These are phyloP conservation scores for Drosophila trichaetosa DNA, from an alignment of 2,888 invertebrate genomes.

Conservation along the genomic window DNA sequence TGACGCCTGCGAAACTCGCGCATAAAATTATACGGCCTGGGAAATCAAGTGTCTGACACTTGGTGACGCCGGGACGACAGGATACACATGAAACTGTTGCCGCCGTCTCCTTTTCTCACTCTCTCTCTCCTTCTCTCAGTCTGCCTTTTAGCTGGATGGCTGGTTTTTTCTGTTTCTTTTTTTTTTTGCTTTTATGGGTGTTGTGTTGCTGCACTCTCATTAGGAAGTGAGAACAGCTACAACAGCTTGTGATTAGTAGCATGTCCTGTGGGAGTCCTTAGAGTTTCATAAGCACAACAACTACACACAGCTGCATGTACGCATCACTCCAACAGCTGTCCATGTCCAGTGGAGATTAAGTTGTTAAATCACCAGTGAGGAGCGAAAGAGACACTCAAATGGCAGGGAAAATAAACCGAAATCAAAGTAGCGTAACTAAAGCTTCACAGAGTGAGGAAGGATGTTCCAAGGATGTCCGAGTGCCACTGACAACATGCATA, in stretches of 20 bases:
- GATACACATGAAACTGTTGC: conserved; percentile 43
- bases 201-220: conserved; percentile 74
- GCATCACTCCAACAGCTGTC: conserved; percentile 46
- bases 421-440: conserved; percentile 78
- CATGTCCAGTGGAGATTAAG: conserved; percentile 60
- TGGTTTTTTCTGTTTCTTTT: not conserved
- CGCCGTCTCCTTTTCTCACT: not conserved
- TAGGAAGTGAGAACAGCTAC: conserved; percentile 71
- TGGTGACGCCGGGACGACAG: conserved; percentile 63
- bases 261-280: conserved; percentile 67
- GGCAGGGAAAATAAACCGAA: conserved; percentile 51
- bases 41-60: conserved; percentile 74
- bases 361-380: conserved; percentile 40
- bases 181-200: conserved; percentile 52
- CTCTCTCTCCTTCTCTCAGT: not conserved
- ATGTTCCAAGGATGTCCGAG: conserved; percentile 49
- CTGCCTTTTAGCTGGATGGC: not conserved
- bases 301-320: conserved; percentile 50
- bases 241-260: conserved; percentile 62
- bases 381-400: conserved; percentile 17
- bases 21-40: conserved; percentile 71
- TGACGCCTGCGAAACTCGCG: conserved; percentile 56
- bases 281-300: conserved; percentile 31
- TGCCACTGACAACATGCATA: conserved; percentile 43
- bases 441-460: conserved; percentile 49